Conservation (phyloP, 2,888 invertebrate species). For the Cosmopolites sordidus region DNA sequence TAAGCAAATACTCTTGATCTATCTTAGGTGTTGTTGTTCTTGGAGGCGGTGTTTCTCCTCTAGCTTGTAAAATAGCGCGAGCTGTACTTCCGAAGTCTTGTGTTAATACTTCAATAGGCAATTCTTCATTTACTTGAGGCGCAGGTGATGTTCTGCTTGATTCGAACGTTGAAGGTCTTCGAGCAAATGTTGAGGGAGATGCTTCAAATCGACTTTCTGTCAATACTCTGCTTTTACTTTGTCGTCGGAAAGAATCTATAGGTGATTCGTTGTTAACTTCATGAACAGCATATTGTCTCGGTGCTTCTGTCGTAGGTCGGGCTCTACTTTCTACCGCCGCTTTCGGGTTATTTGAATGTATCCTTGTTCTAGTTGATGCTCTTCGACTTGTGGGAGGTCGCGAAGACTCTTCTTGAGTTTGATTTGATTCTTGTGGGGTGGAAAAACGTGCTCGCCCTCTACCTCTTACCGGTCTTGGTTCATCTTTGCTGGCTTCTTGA, state of each 20-base stretch:
- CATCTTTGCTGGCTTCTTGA: slow-evolving; percentile 32
- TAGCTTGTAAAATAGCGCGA: slow-evolving; percentile 23
- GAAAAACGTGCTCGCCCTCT: slow-evolving; percentile 44
- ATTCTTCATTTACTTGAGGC: neutral
- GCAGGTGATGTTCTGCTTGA: slow-evolving; percentile 8
- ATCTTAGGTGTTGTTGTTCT: slow-evolving; percentile 28
- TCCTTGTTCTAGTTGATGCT: slow-evolving; percentile 32
- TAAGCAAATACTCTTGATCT: slow-evolving; percentile 22
- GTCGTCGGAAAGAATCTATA: slow-evolving; percentile 34
- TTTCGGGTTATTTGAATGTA: slow-evolving; percentile 29
- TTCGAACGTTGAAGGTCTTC: slow-evolving; percentile 8
- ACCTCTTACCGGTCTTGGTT: slow-evolving; percentile 32
- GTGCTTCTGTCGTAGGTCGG: slow-evolving; percentile 15
- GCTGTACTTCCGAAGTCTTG: slow-evolving; percentile 28
- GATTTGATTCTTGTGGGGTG: slow-evolving; percentile 37
- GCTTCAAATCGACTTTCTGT: slow-evolving; percentile 42
- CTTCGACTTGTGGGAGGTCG: slow-evolving; percentile 25
- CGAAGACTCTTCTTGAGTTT: slow-evolving; percentile 24
- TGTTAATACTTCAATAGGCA: slow-evolving; percentile 24
- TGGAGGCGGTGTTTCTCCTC: slow-evolving; percentile 19
- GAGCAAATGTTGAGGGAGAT: slow-evolving; percentile 28
- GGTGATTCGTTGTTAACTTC: slow-evolving; percentile 45
- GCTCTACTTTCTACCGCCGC: slow-evolving; percentile 20
- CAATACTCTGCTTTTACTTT: slow-evolving; percentile 38
- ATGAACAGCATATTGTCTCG: slow-evolving; percentile 42